Evolutionary conservation across 2,797 vertebrate species (phyloP).

Genomic region (Platyrinchus mystaceus): DNA sequence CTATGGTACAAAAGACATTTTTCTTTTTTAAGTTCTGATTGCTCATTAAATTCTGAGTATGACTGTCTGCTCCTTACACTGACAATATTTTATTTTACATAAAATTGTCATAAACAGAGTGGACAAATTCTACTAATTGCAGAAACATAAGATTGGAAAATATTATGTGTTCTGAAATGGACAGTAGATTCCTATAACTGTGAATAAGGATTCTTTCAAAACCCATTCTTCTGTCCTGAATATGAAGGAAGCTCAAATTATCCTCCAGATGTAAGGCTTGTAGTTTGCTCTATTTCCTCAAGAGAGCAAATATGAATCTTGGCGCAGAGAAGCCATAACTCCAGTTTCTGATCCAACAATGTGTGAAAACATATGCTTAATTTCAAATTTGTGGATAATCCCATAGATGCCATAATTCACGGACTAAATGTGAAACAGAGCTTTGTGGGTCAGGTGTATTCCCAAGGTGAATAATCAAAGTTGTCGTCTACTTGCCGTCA

Average conservation of each 20-base stretch:
- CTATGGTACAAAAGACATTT: neutral
- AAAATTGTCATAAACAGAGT: neutral
- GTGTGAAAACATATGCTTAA: neutral
- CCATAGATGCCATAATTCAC: neutral
- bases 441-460: conserved; percentile 11
- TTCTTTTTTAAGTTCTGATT: neutral
- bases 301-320: neutral
- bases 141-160: neutral
- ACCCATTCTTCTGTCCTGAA: neutral
- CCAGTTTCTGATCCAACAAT: neutral
- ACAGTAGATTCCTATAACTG: neutral
- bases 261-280: neutral
- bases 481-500: neutral
- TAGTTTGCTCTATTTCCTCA: neutral
- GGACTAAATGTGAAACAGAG: neutral
- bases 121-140: neutral
- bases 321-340: neutral
- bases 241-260: neutral
- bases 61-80: neutral
- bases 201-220: neutral
- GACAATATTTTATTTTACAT: neutral
- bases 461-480: neutral
- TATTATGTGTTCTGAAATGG: neutral
- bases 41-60: neutral
- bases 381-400: neutral